phyloP scores from a whole-genome alignment of 2,888 invertebrate genomes.

The Eristalis arbustorum region DNA sequence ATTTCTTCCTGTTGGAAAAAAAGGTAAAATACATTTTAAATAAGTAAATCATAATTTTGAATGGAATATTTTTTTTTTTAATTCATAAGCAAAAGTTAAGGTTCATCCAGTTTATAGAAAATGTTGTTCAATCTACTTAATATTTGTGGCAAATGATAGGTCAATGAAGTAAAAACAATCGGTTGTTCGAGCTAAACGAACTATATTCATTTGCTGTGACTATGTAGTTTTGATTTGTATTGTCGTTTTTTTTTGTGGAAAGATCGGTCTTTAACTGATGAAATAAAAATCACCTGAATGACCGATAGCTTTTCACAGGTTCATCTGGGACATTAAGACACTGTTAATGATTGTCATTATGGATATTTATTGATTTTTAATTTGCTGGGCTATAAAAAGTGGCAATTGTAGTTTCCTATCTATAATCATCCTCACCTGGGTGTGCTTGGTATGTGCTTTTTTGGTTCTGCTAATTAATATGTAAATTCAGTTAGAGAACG shows the following conservation, averaged over 20 bases:
- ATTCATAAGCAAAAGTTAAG: not conserved
- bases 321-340: conserved; percentile 32
- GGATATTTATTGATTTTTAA: conserved; percentile 53
- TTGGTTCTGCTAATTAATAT: conserved; percentile 13
- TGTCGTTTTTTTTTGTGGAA: not conserved
- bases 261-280: conserved; percentile 36
- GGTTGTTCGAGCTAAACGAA: conserved; percentile 32
- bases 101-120: not conserved
- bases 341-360: conserved; percentile 39
- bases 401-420: not conserved
- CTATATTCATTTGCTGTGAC: not conserved
- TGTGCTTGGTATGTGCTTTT: not conserved
- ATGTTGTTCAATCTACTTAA: not conserved
- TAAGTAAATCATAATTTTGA: not conserved
- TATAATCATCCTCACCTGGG: not conserved
- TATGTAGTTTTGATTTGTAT: not conserved
- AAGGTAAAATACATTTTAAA: not conserved
- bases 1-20: conserved; percentile 87
- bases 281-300: conserved; percentile 38
- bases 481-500: conserved; percentile 4
- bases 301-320: conserved; percentile 53
- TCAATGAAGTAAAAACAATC: conserved; percentile 29
- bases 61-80: not conserved
- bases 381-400: conserved; percentile 41
- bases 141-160: conserved; percentile 38